Conservation (phyloP, 2,113 vertebrate species). For the Microtus ochrogaster region DNA sequence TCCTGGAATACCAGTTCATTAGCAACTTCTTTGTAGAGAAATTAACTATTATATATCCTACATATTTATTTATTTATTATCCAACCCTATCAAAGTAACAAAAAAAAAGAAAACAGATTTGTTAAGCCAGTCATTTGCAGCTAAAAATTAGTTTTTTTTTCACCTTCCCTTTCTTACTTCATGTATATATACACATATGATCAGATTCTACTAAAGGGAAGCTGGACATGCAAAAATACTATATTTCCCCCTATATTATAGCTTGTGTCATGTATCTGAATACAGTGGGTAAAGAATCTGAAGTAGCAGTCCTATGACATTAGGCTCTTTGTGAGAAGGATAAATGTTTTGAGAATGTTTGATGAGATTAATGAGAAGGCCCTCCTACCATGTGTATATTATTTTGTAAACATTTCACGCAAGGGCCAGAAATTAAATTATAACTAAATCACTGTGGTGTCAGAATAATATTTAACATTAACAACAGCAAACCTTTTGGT, state of each 20-base stretch:
- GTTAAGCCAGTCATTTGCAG: constrained; percentile 76
- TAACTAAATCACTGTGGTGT: constrained; percentile 69
- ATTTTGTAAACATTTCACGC: constrained; percentile 75
- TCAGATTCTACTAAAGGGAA: constrained; percentile 61
- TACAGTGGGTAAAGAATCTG: constrained; percentile 74
- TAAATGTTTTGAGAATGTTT: constrained; percentile 37
- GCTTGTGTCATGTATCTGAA: constrained; percentile 72
- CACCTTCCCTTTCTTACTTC: constrained; percentile 49
- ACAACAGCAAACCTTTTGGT: constrained; percentile 67
- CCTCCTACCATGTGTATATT: constrained; percentile 62
- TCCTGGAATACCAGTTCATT: constrained; percentile 69
- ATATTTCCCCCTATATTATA: constrained; percentile 69
- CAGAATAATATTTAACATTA: constrained; percentile 65
- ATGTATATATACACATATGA: constrained; percentile 67
- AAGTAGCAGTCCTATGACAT: constrained; percentile 63
- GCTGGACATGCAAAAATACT: constrained; percentile 57
- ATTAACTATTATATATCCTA: constrained; percentile 74
- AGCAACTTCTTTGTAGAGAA: constrained; percentile 71
- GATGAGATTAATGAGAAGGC: constrained; percentile 61
- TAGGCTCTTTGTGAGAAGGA: constrained; percentile 65
- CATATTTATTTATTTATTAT: constrained; percentile 90
- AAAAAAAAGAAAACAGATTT: constrained; percentile 66
- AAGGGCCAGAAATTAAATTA: constrained; percentile 79
- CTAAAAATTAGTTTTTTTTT: constrained; percentile 76
- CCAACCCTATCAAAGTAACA: constrained; percentile 77